Base-by-base conservation (phyloP, 2,888 invertebrate genomes). In the Mantis religiosa region DNA sequence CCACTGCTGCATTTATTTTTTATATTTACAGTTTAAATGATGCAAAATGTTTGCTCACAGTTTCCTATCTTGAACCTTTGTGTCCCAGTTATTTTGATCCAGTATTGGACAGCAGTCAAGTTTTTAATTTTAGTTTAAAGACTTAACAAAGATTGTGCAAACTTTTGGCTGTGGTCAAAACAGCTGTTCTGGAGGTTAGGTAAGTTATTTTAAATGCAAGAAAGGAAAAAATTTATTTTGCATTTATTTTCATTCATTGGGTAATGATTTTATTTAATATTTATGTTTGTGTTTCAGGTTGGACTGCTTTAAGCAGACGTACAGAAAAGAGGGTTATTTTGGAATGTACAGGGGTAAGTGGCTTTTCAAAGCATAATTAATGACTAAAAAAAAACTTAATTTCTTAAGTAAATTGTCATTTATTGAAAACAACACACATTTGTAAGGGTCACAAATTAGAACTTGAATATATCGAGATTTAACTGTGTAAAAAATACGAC, bases 291-390 rank as follows among this genome's bases (percentile, higher is more conserved):
- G 41, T 41, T 71, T 71, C 92, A 99, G 99, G 97, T 94, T 98
- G 90, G 99, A 99, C 93, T 99, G 99, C 93, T 99, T 98, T 92
- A 96, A 95, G 90, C 97, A 99, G 94, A 99, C 99, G 0, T 98
- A 98, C 93, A 95, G 94, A 89, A 96, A 97, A 27, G 99, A 99
- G 93, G 99, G 99, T 0, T 99, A 98, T 93, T 97, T 98, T 93
- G 99, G 99, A 91, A 99, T 99, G 99, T 99, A 99, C 93, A 96
- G 98, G 92, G 95, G 95, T 94, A 92, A 90, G 91, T 90, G 28
- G 1, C 14, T 87, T n/a, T 30, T 30, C 12, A 41, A 0, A 41
- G 12, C 9, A 6, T 41, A 41, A 41, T 1, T 12, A 41, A 41
- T 41, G 12, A 41, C 9, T 41, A 41, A 41, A 34, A 12, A 7